Evolutionary conservation across 2,113 vertebrate species (phyloP), one percentile per base, ranked within the genome.

Genomic region (Microtus montanus): DNA sequence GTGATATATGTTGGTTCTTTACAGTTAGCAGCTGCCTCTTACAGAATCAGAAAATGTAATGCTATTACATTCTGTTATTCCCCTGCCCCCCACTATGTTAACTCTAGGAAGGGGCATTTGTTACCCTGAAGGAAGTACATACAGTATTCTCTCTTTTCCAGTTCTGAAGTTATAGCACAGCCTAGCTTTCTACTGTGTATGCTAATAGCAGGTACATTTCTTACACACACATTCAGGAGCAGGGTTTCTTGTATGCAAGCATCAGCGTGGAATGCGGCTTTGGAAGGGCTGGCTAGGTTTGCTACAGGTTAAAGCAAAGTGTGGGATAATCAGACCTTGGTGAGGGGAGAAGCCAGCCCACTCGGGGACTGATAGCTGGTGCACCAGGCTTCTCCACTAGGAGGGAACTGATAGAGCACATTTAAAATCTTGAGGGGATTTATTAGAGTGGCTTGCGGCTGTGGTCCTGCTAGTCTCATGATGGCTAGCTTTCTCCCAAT

Each of bases 21-120:
- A 75, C 14, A 38, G 64, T 91, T 78, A 88, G 80, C 71, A 86
- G 58, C 30, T 86, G 71, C 82, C 33, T 92, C 66, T 87, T 96
- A 90, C 58, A 77, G 73, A 88, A 88, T 95, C 58, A 64, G 87
- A 75, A 58, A n/a, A 92, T 79, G 71, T 79, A 83, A 35, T 68
- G 26, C 49, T 41, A 41, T 41, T 41, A 41, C 41, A 41, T 10
- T 88, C 10, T 63, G 26, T 64, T 33, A 28, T 44, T 82, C 79
- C 5, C 74, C 70, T 83, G 47, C 26, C 24, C 38, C 30, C 35
- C 24, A 35, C 30, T 5, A 20, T 1, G 44, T 71, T 89, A 33
- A 80, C 74, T 96, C 87, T 66, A 82, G 54, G 64, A 95, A 82
- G 38, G 26, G 14, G 7, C 35, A 38, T 85, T 89, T 89, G 58